Base-by-base conservation (phyloP, 2,888 invertebrate genomes). In the Drosophila testacea region DNA sequence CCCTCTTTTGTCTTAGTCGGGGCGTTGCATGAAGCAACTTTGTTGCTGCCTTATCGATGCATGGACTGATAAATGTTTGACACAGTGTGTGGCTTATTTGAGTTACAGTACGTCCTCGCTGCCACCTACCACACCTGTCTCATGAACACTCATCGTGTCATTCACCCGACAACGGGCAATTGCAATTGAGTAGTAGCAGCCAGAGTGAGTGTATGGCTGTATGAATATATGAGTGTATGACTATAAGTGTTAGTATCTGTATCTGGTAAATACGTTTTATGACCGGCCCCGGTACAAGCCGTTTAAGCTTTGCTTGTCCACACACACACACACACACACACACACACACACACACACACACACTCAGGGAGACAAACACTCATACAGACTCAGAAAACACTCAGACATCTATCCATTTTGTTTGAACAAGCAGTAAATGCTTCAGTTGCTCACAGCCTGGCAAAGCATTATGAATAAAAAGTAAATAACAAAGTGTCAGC, bases 21-120 rank as follows among this genome's bases (percentile, higher is more conserved):
- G n/a, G n/a, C 41, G 68, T 56, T 59, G 74, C 55, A 61, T 39
- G 73, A 1, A 36, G 85, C 88, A 73, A 83, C 89, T 72, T 86
- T 88, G 89, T 88, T 65, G 56, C 50, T 30, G 60, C 47, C 86
- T 88, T 88, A 88, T 88, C 88, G 83, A 76, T 83, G 74, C 74
- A 10, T 13, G 50, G 32, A 72, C 89, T 88, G 83, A 83, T 83
- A 83, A 86, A 83, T 88, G 83, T 83, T 83, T 86, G 83, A 82
- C 86, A 79, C 86, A 77, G 83, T 77, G 83, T 79, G 83, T 67
- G 77, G 72, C 82, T 78, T 81, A 78, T 79, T 81, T 79, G 81
- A 70, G 72, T 71, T 73, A 63, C 79, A 61, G 66, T 64, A 6
- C 66, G 68, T 44, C 67, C 79, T 62, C 65, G 60, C 38, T 47